Evolutionary conservation across 2,113 vertebrate genomes (phyloP), one percentile per base, ranked within the genome.

Genomic region (Archilochus colubris): DNA sequence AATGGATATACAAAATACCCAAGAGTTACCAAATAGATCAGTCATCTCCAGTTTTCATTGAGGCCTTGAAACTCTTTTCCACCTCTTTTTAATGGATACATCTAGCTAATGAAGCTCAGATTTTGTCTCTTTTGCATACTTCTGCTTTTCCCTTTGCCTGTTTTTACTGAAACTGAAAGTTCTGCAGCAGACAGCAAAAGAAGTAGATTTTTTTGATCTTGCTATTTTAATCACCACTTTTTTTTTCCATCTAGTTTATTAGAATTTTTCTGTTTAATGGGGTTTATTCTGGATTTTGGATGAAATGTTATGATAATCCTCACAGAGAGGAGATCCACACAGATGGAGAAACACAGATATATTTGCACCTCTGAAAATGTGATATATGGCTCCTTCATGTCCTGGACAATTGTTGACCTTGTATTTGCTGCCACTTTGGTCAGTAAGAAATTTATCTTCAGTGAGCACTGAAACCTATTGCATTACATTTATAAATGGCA

Each of bases 41-140:
- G 25, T 40, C 9, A 31, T 31, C 31, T 79, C 27, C 22, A 30
- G 30, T 68, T 84, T 21, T 54, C 9, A 2, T 25, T 0, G 0
- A 68, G 36, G 14, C 8, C 19, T 66, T 91, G 33, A 73, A 82
- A 73, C 16, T 43, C 9, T 85, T 79, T 62, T 76, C 73, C 30
- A 79, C 24, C 8, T 50, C 55, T 54, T 72, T 54, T 58, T 55
- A 40, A 58, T 11, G 38, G n/a, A 40, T 51, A 9, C 3, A 10
- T 5, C 10, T 38, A 55, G 14, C 14, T 86, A 31, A 80, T 69
- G 33, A 80, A 63, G 53, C 10, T 85, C 4, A 61, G 10, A 27
- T 62, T 92, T 86, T 77, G 8, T 69, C 69, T 82, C n/a, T 76
- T 68, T 43, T 43, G 5, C 17, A 43, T 80, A 74, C 5, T 55